Percentiles rank a stretch among this genome's conserved stretches.
phyloP scores from a whole-genome alignment of 2,113 vertebrate species.

The Rafetus swinhoei region DNA sequence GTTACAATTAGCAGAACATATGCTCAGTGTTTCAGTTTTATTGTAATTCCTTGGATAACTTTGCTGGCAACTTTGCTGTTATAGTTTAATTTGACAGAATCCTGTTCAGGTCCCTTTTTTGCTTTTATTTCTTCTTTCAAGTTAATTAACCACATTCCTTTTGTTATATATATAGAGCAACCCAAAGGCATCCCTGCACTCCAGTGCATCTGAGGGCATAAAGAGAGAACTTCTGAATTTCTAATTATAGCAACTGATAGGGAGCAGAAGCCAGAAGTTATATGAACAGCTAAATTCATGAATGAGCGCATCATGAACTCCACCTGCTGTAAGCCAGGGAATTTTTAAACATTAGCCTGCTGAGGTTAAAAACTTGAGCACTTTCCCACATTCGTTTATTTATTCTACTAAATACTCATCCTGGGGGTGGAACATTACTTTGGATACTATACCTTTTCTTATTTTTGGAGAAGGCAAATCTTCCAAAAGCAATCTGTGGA shows the following conservation, averaged over 20 bases:
- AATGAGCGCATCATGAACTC: background rate
- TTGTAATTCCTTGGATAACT: constrained; percentile 1
- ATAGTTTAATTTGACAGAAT: background rate
- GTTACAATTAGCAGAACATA: constrained; percentile 6
- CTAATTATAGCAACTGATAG: constrained; percentile 23
- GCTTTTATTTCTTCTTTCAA: constrained; percentile 15
- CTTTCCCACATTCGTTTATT: constrained; percentile 23
- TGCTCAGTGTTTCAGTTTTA: background rate
- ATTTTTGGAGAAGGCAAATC: constrained; percentile 43
- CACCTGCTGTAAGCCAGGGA: background rate
- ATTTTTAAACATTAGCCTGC: background rate
- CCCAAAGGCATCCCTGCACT: background rate
- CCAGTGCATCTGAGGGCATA: background rate
- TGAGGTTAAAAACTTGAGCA: background rate
- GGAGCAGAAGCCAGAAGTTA: background rate
- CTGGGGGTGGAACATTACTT: constrained; percentile 14
- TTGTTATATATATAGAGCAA: background rate
- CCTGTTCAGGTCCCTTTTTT: background rate
- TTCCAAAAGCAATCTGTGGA: constrained; percentile 44
- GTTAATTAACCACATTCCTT: constrained; percentile 24
- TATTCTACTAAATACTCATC: constrained; percentile 4
- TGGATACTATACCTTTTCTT: constrained; percentile 25
- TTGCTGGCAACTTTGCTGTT: background rate
- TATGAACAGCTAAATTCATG: background rate
- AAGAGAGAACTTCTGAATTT: background rate